Base-by-base conservation (phyloP, 1,140 invertebrate species). In the Gerris buenoi region DNA sequence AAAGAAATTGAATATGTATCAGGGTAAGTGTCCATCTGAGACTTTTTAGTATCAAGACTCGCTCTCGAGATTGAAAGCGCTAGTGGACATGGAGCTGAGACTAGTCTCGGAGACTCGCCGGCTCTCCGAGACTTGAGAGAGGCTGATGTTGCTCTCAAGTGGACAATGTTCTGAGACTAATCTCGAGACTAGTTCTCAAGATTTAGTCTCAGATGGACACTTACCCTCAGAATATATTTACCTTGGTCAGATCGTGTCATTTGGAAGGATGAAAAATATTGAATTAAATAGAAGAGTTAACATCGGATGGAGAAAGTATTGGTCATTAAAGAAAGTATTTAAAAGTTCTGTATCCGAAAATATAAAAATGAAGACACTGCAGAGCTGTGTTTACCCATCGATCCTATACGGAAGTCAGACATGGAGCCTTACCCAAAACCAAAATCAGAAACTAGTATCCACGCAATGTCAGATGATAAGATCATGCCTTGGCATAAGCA, bases 261-360 rank as follows among this genome's bases (percentile, higher is more conserved):
- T 67, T 18, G 60, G 57, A 23, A 14, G 62, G 1, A 46, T 27
- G 2, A 64, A 26, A 22, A 18, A 65, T 27, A 68, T 46, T 22
- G 66, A 65, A 65, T 26, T 67, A 2, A 56, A 67, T 22, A 69
- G 67, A 62, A 64, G 69, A 25, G 5, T 25, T 13, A 63, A 26
- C n/a, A 90, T 27, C 2, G 62, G 62, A n/a, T 26, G 25, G 62
- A 25, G 5, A 5, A 27, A 15, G n/a, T 23, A 13, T 63, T 18
- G 62, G 18, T 25, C 25, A 2, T 63, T n/a, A 27, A 63, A 63
- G 25, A 63, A 27, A 27, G 27, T 25, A 25, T 27, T 27, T 10
- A 63, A 63, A 27, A 25, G 62, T 25, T 27, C 62, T 5, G 13
- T 63, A 13, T 27, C 62, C 25, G 62, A 63, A 27, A 14, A n/a